A percentile compares a stretch with the other conserved stretches of the same genome.
These are phyloP conservation scores for Epinotia nisella DNA, from an alignment of 2,888 invertebrate genomes.

Conservation along the genomic window DNA sequence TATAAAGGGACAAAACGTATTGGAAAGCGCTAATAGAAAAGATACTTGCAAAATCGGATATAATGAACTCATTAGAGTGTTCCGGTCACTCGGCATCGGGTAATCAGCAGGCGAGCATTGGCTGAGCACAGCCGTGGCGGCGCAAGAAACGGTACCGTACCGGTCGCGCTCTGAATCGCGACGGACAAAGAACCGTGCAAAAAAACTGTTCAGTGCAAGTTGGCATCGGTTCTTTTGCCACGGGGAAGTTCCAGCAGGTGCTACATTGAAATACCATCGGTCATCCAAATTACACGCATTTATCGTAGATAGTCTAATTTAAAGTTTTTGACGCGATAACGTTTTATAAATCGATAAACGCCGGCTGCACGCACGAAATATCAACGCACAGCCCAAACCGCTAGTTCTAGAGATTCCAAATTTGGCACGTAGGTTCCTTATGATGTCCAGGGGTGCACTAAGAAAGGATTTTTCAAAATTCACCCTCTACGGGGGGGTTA, in stretches of 20 bases:
- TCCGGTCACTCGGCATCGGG: conserved; percentile 65
- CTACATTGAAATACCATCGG: not conserved
- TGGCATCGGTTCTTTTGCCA: conserved; percentile 14
- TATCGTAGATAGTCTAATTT: not conserved
- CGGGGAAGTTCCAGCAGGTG: conserved; percentile 1
- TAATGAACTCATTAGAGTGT: conserved; percentile 70
- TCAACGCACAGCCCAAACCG: too few species aligned
- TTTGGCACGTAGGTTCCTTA: too few species aligned
- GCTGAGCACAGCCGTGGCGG: conserved; percentile 59
- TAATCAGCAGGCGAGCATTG: conserved; percentile 58
- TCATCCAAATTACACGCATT: not conserved
- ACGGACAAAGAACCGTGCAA: conserved; percentile 58
- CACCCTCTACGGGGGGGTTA: too few species aligned
- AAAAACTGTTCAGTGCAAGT: conserved; percentile 48
- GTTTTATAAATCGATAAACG: too few species aligned
- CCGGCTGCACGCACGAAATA: too few species aligned
- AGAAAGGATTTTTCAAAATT: too few species aligned
- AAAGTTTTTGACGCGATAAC: too few species aligned
- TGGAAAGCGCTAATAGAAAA: conserved; percentile 21
- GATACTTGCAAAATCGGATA: conserved; percentile 51
- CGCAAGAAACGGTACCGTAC: conserved; percentile 72
- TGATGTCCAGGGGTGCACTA: too few species aligned
- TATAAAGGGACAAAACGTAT: conserved; percentile 12
- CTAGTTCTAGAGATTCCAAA: too few species aligned
- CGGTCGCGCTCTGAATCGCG: conserved; percentile 72